A percentile compares a stretch with the other conserved stretches of the same genome.
Conservation (phyloP, 2,113 vertebrate genomes). For the Brachyhypopomus gauderio region DNA sequence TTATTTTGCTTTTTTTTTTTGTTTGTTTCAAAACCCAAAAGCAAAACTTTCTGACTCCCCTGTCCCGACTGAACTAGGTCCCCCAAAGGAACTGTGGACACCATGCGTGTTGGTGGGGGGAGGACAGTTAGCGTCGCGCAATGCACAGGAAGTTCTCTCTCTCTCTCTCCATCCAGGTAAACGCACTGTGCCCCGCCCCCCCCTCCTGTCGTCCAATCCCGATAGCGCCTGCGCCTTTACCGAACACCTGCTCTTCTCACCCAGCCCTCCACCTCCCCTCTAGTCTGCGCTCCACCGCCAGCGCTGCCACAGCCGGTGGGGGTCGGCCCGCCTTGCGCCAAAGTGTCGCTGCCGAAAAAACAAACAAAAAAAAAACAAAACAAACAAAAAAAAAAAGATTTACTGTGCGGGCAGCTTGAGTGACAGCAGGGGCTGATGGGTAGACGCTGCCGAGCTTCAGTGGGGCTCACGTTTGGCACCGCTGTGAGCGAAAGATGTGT, state of each 20-base stretch:
- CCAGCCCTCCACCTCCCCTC: constrained; percentile 47
- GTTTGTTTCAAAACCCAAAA: constrained; percentile 35
- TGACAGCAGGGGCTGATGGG: constrained; percentile 44
- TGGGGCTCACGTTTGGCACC: constrained; percentile 35
- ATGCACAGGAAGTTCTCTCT: constrained; percentile 52
- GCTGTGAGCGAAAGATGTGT: constrained; percentile 22
- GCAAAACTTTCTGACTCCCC: constrained; percentile 42
- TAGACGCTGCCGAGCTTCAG: constrained; percentile 35
- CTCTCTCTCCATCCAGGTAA: constrained; percentile 58
- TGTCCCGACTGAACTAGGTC: constrained; percentile 58
- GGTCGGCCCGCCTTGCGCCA: constrained; percentile 14
- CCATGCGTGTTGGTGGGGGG: constrained; percentile 55
- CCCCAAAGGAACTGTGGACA: constrained; percentile 55
- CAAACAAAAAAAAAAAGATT: constrained; percentile 15
- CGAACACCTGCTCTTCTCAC: constrained; percentile 48
- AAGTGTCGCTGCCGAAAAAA: constrained; percentile 30
- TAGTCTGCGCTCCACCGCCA: constrained; percentile 39
- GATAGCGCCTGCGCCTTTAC: constrained; percentile 54
- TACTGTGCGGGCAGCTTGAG: constrained; percentile 43
- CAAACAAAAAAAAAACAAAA: background rate
- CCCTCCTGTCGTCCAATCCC: constrained; percentile 49
- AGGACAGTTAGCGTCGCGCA: constrained; percentile 57
- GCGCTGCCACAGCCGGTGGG: constrained; percentile 42
- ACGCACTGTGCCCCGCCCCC: constrained; percentile 54
- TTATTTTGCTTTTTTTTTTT: constrained; percentile 11